Conservation (phyloP, 1,140 invertebrate genomes). For the Pectinophora gossypiella region DNA sequence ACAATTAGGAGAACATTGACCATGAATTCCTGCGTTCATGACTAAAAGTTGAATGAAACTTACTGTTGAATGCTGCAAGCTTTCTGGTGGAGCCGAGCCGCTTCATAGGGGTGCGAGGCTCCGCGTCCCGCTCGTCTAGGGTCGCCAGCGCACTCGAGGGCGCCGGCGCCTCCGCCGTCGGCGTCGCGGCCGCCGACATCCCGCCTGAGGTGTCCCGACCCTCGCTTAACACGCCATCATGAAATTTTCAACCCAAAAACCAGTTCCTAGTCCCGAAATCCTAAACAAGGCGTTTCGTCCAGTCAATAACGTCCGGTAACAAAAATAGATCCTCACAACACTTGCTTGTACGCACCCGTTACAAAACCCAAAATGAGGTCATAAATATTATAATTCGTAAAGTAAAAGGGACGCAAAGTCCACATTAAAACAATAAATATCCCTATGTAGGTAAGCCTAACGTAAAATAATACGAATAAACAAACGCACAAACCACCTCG, state of each 20-base stretch:
- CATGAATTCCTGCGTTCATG: too few species aligned
- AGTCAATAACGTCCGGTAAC: conserved; percentile 5
- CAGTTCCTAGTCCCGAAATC: neutral
- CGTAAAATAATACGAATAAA: too few species aligned
- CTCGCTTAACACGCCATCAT: neutral
- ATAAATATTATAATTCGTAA: neutral
- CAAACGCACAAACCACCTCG: neutral
- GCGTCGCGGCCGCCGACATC: neutral
- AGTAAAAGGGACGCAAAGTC: too few species aligned
- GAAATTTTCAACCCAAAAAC: neutral
- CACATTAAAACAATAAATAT: neutral
- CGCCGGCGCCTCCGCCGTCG: neutral
- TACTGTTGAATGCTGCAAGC: conserved; percentile 85
- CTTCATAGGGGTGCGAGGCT: conserved; percentile 85
- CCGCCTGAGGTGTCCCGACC: neutral
- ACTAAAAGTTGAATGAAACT: too few species aligned
- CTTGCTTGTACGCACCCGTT: neutral
- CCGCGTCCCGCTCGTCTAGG: conserved; percentile 76
- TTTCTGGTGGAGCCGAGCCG: conserved; percentile 86
- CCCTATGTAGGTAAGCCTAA: neutral
- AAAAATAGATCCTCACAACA: conserved; percentile 1
- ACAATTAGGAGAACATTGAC: too few species aligned
- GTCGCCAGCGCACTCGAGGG: neutral
- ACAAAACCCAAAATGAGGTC: neutral
- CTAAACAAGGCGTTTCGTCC: neutral